Evolutionary conservation across 2,888 invertebrate species (phyloP).

Genomic region (Leucozona laternaria): DNA sequence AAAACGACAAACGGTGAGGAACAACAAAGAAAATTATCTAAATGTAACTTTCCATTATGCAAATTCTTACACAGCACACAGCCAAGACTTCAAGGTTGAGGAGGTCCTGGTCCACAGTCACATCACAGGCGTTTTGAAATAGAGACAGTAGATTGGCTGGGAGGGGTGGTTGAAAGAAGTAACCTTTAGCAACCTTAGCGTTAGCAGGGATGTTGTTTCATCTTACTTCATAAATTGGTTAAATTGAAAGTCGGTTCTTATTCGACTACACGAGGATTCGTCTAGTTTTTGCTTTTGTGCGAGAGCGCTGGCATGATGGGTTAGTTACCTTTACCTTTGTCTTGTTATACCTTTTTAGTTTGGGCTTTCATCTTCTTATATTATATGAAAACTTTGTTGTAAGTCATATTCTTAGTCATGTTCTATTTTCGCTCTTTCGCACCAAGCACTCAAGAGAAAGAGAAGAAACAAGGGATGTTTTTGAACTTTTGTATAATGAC

Average conservation of each 20-base stretch:
- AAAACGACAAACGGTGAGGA: conserved; percentile 48
- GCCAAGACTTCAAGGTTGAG: conserved; percentile 72
- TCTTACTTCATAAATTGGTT: conserved; percentile 67
- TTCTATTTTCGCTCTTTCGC: neutral
- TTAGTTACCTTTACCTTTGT: conserved; percentile 71
- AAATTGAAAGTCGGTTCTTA: conserved; percentile 71
- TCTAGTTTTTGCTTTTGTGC: conserved; percentile 68
- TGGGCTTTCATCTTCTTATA: conserved; percentile 68
- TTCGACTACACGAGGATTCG: conserved; percentile 50
- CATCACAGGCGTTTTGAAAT: conserved; percentile 24
- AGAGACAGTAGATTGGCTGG: neutral
- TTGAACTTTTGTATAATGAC: conserved; percentile 55
- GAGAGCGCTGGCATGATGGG: conserved; percentile 54
- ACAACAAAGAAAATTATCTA: conserved; percentile 76
- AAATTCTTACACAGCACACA: conserved; percentile 70
- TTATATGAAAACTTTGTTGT: conserved; percentile 43
- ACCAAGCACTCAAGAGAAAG: neutral
- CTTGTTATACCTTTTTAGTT: conserved; percentile 52
- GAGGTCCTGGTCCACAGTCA: conserved; percentile 40
- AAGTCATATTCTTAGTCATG: conserved; percentile 31
- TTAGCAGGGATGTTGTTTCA: conserved; percentile 48
- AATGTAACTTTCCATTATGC: conserved; percentile 76
- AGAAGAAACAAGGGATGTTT: neutral
- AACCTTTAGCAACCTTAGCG: neutral
- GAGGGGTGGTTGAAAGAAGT: neutral